Evolutionary conservation across 1,140 invertebrate genomes (phyloP), one percentile per base, ranked within the genome.

Genomic region (Drosophila simulans): DNA sequence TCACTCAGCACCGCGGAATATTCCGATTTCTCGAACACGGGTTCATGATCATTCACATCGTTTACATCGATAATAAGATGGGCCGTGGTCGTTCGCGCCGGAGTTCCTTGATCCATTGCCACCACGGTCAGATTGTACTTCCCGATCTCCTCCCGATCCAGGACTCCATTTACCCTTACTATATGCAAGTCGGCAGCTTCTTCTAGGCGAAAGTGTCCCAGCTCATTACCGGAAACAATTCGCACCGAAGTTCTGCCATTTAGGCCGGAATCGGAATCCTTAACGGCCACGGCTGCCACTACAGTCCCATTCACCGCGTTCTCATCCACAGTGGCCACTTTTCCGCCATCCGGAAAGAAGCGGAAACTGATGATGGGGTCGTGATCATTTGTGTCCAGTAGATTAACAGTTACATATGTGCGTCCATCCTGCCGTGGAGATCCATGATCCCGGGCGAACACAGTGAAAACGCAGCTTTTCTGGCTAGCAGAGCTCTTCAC

Each of bases 41-140:
- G 97, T 85, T 98, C 97, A 92, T 98, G 97, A 92, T 99, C 98
- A 93, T 99, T 99, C 0, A 97, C 96, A 92, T 99, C 98, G 92
- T 98, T 98, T 0, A 99, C 97, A 80, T 97, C 95, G 92, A 99
- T 97, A 17, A 97, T 96, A 55, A 99, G 94, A 92, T 98, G 96
- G 12, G 96, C 95, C 0, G 96, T 96, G 1, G 96, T 95, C n/a
- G 96, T 97, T 57, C 97, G 93, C 3, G 96, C 95, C 34, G 97
- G 97, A 20, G 95, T 95, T 0, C 98, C 98, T 92, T 96, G 96
- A 92, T 99, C 98, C 4, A 95, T 96, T 1, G 98, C 98, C 31
- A 97, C 95, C 22, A 99, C 95, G 0, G 97, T 98, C 57, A 99
- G 93, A 93, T 98, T 98, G 85, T 99, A 99, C 91, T 96, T 96